phyloP scores from a whole-genome alignment of 2,888 invertebrate genomes.

The Acronicta psi region DNA sequence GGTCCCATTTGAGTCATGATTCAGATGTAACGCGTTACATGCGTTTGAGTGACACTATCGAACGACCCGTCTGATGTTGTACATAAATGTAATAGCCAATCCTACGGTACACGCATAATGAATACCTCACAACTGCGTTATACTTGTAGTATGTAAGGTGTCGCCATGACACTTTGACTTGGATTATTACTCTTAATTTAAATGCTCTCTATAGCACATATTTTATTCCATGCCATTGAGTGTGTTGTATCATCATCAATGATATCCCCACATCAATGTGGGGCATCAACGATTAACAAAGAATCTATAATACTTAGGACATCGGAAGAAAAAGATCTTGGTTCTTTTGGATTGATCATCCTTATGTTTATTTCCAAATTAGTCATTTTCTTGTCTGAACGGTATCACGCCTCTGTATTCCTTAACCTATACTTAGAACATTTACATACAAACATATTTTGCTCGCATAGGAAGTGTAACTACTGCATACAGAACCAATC shows the following conservation, averaged over 20 bases:
- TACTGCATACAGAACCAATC: background rate
- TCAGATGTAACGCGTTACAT: conserved; percentile 56
- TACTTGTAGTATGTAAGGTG: conserved; percentile 25
- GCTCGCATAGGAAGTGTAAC: background rate
- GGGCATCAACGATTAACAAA: too few species aligned
- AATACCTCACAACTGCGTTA: conserved; percentile 22
- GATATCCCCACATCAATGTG: too few species aligned
- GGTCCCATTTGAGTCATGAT: conserved; percentile 59
- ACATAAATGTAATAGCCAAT: conserved; percentile 43
- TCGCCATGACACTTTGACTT: conserved; percentile 23
- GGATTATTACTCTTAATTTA: background rate
- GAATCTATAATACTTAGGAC: too few species aligned
- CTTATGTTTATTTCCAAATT: too few species aligned
- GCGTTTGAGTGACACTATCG: conserved; percentile 68
- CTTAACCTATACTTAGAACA: background rate
- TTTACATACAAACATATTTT: background rate
- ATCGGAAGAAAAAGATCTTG: too few species aligned
- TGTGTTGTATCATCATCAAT: too few species aligned
- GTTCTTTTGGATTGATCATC: too few species aligned
- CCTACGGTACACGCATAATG: conserved; percentile 38
- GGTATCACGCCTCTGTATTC: background rate
- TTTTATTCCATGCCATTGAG: too few species aligned
- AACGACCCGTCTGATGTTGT: conserved; percentile 46
- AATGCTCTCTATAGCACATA: too few species aligned
- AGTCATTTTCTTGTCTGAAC: too few species aligned